Evolutionary conservation across 2,797 vertebrate species (phyloP), one percentile per base, ranked within the genome.

Genomic region (Ciconia nigra): DNA sequence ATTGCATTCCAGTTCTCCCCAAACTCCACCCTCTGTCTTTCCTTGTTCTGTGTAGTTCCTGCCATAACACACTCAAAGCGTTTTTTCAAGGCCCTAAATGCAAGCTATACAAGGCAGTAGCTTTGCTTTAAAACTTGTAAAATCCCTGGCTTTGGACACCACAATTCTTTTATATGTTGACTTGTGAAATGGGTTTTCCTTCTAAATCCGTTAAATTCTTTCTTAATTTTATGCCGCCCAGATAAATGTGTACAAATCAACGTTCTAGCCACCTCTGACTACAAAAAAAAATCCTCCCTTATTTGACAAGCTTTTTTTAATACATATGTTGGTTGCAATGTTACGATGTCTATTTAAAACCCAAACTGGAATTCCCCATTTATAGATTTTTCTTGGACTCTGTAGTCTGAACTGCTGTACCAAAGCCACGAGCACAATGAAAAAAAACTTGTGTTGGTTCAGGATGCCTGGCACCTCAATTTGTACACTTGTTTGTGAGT

Each of bases 111-210:
- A 71, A 66, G 21, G 33, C 15, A 63, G 28, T 13, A 80, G 15
- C 69, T 86, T 28, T 71, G 16, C 62, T 29, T 87, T 35, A 72
- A 71, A 90, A 63, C 41, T 20, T 39, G 4, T 31, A 74, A 91
- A 88, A 83, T 63, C 18, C 9, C 15, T 29, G 10, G 39, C 54
- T 77, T 89, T 42, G 35, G 44, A n/a, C 22, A 57, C 2, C 10
- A 24, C 41, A 26, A 2, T 46, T 77, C 37, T 72, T 59, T 58
- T 21, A 42, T 8, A 26, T 0, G 0, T 9, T 74, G 57, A 81
- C 14, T 49, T 58, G 22, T 59, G 54, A 92, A 67, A 7, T 51
- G 55, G 3, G 15, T 22, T 87, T 82, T 84, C 22, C 39, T 67
- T 62, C 79, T 41, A 61, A 89, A 79, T 54, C 42, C 1, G 0